phyloP scores from a whole-genome alignment of 2,797 vertebrate genomes.

The Australoheros facetus region DNA sequence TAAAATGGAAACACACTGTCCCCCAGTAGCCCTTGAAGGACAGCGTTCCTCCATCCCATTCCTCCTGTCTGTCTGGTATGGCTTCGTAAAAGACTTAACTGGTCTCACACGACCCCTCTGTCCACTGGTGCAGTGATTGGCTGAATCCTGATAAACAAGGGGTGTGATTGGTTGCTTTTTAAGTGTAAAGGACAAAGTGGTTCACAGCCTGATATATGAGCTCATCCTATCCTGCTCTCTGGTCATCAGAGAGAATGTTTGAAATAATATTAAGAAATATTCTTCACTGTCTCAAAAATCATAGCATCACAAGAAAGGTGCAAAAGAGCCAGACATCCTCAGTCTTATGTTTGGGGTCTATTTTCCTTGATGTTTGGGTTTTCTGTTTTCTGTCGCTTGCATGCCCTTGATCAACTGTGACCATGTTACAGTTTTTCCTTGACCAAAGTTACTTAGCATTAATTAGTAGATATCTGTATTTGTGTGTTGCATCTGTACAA shows the following conservation, averaged over 20 bases:
- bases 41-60: slow-evolving; percentile 29
- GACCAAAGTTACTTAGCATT: not conserved
- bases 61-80: slow-evolving; percentile 50
- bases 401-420: not conserved
- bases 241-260: slow-evolving; percentile 1
- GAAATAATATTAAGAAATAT: not conserved
- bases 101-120: slow-evolving; percentile 54
- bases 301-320: not conserved
- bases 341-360: not conserved
- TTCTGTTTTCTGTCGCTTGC: not conserved
- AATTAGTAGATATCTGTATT: too few relatives aligned
- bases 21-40: slow-evolving; percentile 64
- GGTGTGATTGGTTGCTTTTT: slow-evolving; percentile 14
- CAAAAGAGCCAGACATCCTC: not conserved
- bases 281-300: not conserved
- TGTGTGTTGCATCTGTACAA: too few relatives aligned
- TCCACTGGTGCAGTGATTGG: slow-evolving; percentile 17
- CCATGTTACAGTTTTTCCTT: not conserved
- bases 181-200: slow-evolving; percentile 25
- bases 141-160: not conserved
- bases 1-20: slow-evolving; percentile 55
- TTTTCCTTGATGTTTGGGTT: not conserved
- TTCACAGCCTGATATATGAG: slow-evolving; percentile 36
- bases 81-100: slow-evolving; percentile 69
- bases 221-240: slow-evolving; percentile 42